Percentiles rank a stretch among this genome's conserved stretches.
These are phyloP conservation scores for Drosophila eugracilis DNA, from an alignment of 1,140 invertebrate species.

Conservation along the genomic window DNA sequence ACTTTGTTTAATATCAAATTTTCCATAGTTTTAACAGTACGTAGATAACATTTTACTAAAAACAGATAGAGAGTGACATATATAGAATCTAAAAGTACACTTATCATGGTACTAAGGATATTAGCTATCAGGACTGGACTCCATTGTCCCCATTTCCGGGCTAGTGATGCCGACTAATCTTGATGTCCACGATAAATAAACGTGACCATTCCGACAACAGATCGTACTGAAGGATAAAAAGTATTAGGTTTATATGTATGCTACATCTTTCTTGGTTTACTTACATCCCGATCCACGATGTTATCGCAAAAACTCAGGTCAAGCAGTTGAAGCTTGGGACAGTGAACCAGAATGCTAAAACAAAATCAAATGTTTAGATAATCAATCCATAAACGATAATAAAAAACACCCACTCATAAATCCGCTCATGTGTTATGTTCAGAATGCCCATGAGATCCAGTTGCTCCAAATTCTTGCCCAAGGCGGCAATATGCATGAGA, in stretches of 20 bases:
- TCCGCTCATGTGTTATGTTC: constrained; percentile 90
- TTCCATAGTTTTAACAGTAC: constrained; percentile 32
- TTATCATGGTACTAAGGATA: constrained; percentile 22
- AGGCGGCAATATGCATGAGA: constrained; percentile 88
- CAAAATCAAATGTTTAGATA: not conserved
- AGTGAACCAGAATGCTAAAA: constrained; percentile 87
- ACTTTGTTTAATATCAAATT: constrained; percentile 25
- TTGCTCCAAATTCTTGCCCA: constrained; percentile 89
- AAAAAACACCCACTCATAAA: constrained; percentile 86
- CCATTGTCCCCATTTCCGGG: not conserved
- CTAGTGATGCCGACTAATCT: constrained; percentile 64
- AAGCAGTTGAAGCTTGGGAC: constrained; percentile 89
- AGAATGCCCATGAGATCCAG: constrained; percentile 93
- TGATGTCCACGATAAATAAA: constrained; percentile 78
- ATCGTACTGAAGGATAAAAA: constrained; percentile 33
- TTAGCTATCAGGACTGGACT: constrained; percentile 15
- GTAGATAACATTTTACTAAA: constrained; percentile 39
- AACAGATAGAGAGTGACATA: constrained; percentile 23
- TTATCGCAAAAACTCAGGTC: constrained; percentile 95
- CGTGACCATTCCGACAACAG: constrained; percentile 72
- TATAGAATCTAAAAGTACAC: constrained; percentile 14
- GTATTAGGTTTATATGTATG: not conserved
- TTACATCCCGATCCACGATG: constrained; percentile 89
- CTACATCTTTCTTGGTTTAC: not conserved
- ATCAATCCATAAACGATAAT: not conserved